These are phyloP conservation scores for Myrmecobius fasciatus DNA, from an alignment of 2,113 vertebrate species.

Conservation along the genomic window DNA sequence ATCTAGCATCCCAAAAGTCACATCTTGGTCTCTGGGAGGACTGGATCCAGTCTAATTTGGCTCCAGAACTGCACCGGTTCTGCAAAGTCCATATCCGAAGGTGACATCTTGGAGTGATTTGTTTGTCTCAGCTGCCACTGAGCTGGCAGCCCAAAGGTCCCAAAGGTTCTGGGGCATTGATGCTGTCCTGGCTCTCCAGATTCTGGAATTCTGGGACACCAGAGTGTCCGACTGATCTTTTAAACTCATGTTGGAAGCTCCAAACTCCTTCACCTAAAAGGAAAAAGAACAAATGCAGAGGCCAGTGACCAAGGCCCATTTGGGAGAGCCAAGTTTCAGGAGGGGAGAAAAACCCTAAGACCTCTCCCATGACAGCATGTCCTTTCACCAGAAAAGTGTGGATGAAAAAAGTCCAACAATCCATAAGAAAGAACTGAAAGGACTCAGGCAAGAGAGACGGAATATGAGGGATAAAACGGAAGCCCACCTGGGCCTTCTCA, in stretches of 20 bases:
- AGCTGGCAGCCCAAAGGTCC: neutral
- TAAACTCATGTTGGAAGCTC: neutral
- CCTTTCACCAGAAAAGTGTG: neutral
- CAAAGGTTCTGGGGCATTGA: neutral
- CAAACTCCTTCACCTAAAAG: constrained; percentile 5
- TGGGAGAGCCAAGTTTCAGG: neutral
- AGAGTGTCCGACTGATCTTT: neutral
- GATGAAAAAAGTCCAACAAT: neutral
- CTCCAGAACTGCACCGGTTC: too few species aligned
- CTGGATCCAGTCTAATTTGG: too few species aligned
- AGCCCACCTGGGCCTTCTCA: neutral
- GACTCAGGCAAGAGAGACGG: neutral
- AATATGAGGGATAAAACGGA: neutral
- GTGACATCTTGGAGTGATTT: neutral
- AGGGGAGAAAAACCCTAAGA: neutral
- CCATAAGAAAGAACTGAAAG: neutral
- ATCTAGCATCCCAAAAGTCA: too few species aligned
- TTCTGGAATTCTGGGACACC: neutral
- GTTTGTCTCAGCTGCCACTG: neutral
- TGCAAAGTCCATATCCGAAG: neutral
- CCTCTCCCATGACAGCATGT: neutral
- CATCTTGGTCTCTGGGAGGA: too few species aligned
- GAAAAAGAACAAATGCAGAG: constrained; percentile 6
- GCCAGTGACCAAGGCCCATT: neutral
- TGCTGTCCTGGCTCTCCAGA: neutral